phyloP scores from a whole-genome alignment of 1,140 invertebrate species.

The Drosophila baimaii region DNA sequence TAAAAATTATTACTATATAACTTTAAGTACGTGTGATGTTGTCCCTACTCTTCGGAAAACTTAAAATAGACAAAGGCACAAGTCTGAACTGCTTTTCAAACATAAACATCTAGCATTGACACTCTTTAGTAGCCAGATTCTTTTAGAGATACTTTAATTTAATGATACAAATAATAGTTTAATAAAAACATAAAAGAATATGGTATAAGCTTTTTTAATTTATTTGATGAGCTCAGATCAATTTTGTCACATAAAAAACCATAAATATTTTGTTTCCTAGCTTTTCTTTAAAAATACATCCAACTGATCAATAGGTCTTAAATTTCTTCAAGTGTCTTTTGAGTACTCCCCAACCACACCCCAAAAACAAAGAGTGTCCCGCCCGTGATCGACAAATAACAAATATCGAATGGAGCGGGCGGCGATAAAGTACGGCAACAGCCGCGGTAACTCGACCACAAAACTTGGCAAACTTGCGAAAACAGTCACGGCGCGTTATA shows the following conservation, averaged over 20 bases:
- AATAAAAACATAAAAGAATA: no score
- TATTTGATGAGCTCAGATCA: no score
- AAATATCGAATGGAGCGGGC: conserved; percentile 41
- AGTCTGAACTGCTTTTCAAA: not conserved
- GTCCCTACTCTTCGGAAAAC: not conserved
- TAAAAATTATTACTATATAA: no score
- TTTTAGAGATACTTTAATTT: no score
- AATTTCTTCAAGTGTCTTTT: not conserved
- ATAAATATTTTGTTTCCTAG: not conserved
- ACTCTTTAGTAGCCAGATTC: not conserved
- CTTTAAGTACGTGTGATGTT: not conserved
- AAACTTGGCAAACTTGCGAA: conserved; percentile 68
- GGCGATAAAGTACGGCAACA: conserved; percentile 45
- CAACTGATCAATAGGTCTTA: not conserved
- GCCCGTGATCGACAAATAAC: conserved; percentile 59
- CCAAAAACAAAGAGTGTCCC: conserved; percentile 42
- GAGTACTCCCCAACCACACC: conserved; percentile 52
- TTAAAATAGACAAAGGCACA: not conserved
- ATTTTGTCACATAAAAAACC: not conserved
- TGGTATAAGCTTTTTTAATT: no score
- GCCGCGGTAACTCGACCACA: conserved; percentile 48
- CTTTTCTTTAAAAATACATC: not conserved
- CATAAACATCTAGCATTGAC: not conserved
- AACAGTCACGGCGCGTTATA: conserved; percentile 67
- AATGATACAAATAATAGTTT: no score